Evolutionary conservation across 1,140 invertebrate species (phyloP).

Genomic region (Cyclina sinensis): DNA sequence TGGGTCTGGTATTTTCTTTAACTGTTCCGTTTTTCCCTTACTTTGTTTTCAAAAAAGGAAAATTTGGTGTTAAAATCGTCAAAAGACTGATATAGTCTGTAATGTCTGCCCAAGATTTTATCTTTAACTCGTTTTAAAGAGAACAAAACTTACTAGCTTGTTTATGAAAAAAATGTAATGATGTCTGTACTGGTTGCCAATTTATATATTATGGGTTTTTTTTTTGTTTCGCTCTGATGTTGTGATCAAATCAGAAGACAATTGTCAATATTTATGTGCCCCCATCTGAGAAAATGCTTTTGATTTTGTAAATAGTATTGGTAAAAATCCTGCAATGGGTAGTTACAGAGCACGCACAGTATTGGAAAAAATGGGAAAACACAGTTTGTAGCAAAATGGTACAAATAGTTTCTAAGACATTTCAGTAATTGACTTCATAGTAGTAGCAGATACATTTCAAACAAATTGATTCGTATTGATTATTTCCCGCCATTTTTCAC

Average conservation of each 20-base stretch:
- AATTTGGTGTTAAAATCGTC: no score
- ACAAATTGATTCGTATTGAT: constrained; percentile 13
- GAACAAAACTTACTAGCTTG: no score
- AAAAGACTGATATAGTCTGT: no score
- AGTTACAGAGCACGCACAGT: no score
- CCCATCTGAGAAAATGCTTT: constrained; percentile 6
- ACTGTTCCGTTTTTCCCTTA: no score
- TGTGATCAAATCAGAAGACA: constrained; percentile 4
- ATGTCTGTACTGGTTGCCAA: no score
- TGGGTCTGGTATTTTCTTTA: no score
- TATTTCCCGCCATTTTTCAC: constrained; percentile 23
- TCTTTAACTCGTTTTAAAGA: no score
- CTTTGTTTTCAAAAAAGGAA: no score
- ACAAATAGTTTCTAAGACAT: neutral
- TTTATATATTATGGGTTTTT: neutral
- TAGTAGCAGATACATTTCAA: neutral
- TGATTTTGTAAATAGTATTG: neutral
- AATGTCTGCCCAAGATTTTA: no score
- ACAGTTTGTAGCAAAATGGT: neutral
- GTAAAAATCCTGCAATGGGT: neutral
- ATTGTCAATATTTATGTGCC: constrained; percentile 12
- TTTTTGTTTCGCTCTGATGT: neutral
- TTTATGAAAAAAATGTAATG: no score
- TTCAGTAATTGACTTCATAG: neutral
- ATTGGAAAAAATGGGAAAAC: neutral